phyloP scores from a whole-genome alignment of 1,140 invertebrate species.

The Colletes gigas region DNA sequence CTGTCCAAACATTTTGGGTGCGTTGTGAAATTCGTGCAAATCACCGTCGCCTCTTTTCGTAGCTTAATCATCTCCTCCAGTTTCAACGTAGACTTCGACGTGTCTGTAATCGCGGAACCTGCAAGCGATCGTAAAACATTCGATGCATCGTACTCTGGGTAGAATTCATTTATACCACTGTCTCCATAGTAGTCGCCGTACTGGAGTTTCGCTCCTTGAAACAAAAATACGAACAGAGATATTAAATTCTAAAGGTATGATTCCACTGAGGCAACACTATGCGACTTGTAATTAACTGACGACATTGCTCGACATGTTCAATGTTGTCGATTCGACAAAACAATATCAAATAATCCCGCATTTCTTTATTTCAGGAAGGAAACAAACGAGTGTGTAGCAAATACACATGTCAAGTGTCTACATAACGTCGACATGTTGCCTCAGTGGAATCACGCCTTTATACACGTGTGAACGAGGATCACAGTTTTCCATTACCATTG shows the following conservation, averaged over 20 bases:
- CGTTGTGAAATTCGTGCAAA: slow-evolving; percentile 47
- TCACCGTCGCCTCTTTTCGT: slow-evolving; percentile 58
- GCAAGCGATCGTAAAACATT: slow-evolving; percentile 61
- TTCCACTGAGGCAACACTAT: no score
- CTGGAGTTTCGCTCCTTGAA: background rate
- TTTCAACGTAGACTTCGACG: background rate
- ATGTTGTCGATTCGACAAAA: no score
- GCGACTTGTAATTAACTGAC: no score
- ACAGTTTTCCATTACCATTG: slow-evolving; percentile 57
- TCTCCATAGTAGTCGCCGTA: slow-evolving; percentile 66
- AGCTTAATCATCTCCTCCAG: slow-evolving; percentile 43
- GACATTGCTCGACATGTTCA: no score
- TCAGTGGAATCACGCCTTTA: no score
- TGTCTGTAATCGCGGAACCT: slow-evolving; percentile 58
- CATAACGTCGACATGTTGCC: no score
- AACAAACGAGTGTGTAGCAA: no score
- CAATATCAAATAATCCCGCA: no score
- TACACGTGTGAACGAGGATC: background rate
- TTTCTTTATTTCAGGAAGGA: no score
- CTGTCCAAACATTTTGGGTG: slow-evolving; percentile 56
- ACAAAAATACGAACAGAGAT: no score
- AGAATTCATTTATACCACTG: slow-evolving; percentile 50
- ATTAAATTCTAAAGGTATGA: no score
- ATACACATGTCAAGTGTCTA: no score
- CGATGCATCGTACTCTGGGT: slow-evolving; percentile 63